Conservation (phyloP, 2,888 invertebrate species). For the Hirtodrosophila trivittata region DNA sequence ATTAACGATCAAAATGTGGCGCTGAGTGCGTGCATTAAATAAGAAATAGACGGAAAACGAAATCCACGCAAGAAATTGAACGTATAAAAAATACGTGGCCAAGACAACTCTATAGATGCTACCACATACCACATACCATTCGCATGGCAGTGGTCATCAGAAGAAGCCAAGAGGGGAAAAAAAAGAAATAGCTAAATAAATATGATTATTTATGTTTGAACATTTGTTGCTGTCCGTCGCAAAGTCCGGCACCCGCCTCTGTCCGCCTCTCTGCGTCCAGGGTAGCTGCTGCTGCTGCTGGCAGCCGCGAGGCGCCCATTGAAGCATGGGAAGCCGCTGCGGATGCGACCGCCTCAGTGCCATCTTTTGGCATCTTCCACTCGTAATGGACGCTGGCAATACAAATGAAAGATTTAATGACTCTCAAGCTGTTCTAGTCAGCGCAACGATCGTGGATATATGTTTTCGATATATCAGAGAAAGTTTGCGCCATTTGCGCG, state of each 20-base stretch:
- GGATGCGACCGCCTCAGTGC: conserved; percentile 28
- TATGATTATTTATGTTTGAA: conserved; percentile 74
- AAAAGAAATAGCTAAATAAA: background rate
- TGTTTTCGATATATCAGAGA: conserved; percentile 63
- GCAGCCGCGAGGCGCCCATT: conserved; percentile 47
- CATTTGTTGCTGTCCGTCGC: conserved; percentile 74
- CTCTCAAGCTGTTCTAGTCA: conserved; percentile 58
- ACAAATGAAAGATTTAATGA: conserved; percentile 79
- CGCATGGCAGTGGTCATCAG: conserved; percentile 25
- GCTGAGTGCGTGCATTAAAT: conserved; percentile 60
- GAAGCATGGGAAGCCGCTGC: conserved; percentile 59
- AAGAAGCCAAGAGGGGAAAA: background rate
- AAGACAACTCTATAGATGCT: conserved; percentile 57
- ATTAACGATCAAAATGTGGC: conserved; percentile 65
- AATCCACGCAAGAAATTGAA: conserved; percentile 30
- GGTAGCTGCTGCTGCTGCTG: conserved; percentile 58
- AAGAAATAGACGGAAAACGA: conserved; percentile 15
- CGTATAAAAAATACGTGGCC: conserved; percentile 55
- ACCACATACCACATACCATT: conserved; percentile 9
- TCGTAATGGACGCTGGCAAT: conserved; percentile 70
- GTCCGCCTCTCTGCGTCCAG: conserved; percentile 5
- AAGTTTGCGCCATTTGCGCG: conserved; percentile 57
- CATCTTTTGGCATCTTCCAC: conserved; percentile 60
- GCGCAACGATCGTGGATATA: conserved; percentile 35
- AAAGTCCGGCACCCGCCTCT: conserved; percentile 8